These are phyloP conservation scores for Masticophis lateralis DNA, from an alignment of 2,797 vertebrate genomes.

Conservation along the genomic window DNA sequence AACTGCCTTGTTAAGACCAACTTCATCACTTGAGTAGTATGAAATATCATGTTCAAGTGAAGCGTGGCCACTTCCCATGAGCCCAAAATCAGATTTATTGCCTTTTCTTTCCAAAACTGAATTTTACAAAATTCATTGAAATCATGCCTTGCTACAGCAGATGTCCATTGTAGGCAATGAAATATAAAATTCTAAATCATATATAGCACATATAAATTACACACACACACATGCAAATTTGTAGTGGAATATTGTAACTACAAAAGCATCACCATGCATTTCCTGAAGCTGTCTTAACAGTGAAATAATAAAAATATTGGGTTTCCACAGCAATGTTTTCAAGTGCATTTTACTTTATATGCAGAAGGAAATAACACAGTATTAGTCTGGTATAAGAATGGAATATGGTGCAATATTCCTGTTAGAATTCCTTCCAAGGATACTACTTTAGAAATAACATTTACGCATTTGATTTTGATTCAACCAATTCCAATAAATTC, in stretches of 20 bases:
- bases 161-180: not conserved
- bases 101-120: slow-evolving; percentile 46
- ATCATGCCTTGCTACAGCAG: not conserved
- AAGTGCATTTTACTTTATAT: not conserved
- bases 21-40: not conserved
- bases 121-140: slow-evolving; percentile 37
- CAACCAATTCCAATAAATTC: not conserved
- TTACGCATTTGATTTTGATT: not conserved
- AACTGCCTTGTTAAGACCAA: not conserved
- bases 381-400: not conserved
- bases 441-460: not conserved
- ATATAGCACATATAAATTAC: not conserved
- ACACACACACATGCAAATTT: not conserved
- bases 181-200: not conserved
- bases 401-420: not conserved
- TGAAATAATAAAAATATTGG: not conserved
- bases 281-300: not conserved
- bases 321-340: not conserved
- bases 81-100: slow-evolving; percentile 20
- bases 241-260: not conserved
- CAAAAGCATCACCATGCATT: not conserved
- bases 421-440: not conserved
- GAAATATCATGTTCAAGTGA: not conserved
- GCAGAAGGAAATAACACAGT: not conserved
- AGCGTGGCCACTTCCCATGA: not conserved